Evolutionary conservation across 2,113 vertebrate species (phyloP).

Genomic region (Sula dactylatra): DNA sequence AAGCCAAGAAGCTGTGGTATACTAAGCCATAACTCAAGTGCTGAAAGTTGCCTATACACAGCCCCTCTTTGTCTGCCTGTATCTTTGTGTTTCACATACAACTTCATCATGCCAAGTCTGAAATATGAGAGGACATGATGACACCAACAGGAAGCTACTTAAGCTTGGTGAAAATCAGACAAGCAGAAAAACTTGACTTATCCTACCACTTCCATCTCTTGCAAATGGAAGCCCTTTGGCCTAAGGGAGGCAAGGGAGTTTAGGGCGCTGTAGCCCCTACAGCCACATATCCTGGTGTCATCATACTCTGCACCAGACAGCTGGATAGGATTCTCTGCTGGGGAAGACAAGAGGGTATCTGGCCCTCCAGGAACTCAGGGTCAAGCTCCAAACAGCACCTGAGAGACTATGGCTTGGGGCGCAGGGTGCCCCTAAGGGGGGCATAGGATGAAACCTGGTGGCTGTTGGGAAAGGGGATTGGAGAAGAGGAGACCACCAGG

Average conservation of each 20-base stretch:
- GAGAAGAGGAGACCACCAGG: not conserved
- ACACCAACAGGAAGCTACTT: not conserved
- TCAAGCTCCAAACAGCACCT: not conserved
- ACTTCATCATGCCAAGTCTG: not conserved
- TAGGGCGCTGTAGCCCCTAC: not conserved
- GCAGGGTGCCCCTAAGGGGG: not conserved
- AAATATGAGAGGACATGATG: fast-evolving
- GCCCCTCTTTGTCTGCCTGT: not conserved
- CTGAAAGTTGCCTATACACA: not conserved
- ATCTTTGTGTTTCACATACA: not conserved
- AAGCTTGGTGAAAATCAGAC: not conserved
- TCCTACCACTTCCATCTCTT: not conserved
- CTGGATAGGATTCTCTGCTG: not conserved
- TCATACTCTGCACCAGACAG: not conserved
- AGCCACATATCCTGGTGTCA: too few species aligned
- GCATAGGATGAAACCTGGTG: not conserved
- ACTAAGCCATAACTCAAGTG: not conserved
- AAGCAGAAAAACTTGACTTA: not conserved
- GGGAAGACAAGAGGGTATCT: not conserved
- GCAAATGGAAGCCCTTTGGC: not conserved
- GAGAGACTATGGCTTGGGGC: not conserved
- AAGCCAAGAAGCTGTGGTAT: not conserved
- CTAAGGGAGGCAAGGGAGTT: not conserved
- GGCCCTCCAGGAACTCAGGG: not conserved
- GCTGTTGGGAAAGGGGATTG: not conserved